A percentile compares a stretch with the other conserved stretches of the same genome.
These are phyloP conservation scores for Apogon talboti DNA, from an alignment of 2,797 vertebrate genomes.

Conservation along the genomic window DNA sequence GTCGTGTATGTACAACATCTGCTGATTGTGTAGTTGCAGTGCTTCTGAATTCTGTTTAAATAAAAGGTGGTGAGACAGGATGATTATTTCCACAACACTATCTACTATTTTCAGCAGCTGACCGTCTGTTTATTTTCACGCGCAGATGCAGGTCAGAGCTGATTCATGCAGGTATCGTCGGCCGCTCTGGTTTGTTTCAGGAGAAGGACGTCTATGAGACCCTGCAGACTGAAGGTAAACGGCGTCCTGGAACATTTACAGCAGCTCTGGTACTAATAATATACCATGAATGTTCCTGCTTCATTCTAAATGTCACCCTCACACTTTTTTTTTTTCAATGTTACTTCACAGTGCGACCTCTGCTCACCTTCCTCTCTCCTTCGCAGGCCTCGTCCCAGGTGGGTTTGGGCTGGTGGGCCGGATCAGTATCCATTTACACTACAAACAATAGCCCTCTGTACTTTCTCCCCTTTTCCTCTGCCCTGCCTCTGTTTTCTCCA, in stretches of 20 bases:
- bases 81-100: constrained; percentile 15
- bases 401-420: constrained; percentile 31
- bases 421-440: constrained; percentile 55
- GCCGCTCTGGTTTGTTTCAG: neutral
- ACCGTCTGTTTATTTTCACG: neutral
- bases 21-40: neutral
- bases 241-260: no score
- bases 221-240: no score
- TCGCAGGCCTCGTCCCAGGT: constrained; percentile 37
- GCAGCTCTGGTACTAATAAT: no score
- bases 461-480: constrained; percentile 2
- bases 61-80: neutral
- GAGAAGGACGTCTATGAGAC: no score
- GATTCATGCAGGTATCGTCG: neutral
- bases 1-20: neutral
- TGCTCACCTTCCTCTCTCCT: neutral
- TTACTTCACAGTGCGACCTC: neutral
- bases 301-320: neutral
- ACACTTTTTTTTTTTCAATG: neutral
- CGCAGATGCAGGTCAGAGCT: neutral
- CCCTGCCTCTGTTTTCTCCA: constrained; percentile 23
- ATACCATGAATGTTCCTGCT: neutral
- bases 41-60: neutral
- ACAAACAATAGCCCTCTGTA: constrained; percentile 65
- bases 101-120: neutral